A percentile compares a stretch with the other conserved stretches of the same genome.
Evolutionary conservation across 2,797 vertebrate species (phyloP).

Genomic region (Onychomys leucogaster): DNA sequence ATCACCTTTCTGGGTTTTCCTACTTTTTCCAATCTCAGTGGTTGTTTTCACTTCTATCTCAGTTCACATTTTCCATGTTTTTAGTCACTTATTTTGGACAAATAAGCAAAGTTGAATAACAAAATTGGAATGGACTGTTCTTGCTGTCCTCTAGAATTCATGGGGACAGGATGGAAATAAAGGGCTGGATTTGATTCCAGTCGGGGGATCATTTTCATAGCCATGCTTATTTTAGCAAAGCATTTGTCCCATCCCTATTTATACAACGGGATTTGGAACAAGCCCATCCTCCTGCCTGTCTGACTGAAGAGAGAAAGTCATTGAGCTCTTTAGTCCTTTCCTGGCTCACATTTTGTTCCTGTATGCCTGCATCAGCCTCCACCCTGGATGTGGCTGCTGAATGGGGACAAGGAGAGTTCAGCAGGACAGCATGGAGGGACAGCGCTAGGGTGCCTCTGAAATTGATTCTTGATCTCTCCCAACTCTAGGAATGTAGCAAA

Average conservation of each 20-base stretch:
- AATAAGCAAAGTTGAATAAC: background rate
- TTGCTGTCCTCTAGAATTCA: conserved; percentile 73
- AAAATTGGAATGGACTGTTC: conserved; percentile 22
- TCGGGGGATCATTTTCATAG: background rate
- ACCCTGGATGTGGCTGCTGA: accelerated
- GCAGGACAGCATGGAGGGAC: background rate
- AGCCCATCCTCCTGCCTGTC: conserved; percentile 44
- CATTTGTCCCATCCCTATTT: conserved; percentile 67
- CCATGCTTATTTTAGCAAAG: conserved; percentile 64
- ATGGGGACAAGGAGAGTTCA: background rate
- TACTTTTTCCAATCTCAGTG: background rate
- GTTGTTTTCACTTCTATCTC: background rate
- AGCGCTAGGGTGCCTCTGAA: accelerated
- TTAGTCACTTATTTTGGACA: background rate
- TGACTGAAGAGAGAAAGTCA: conserved; percentile 48
- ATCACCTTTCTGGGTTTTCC: conserved; percentile 1
- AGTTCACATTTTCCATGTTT: background rate
- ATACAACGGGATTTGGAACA: conserved; percentile 39
- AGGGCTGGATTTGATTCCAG: conserved; percentile 32
- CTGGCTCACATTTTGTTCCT: background rate
- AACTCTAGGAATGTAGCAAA: background rate
- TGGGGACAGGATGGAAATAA: conserved; percentile 16
- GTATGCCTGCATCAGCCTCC: accelerated
- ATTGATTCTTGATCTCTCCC: accelerated
- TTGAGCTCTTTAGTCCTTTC: background rate